These are phyloP conservation scores for Augochlora pura DNA, from an alignment of 1,140 invertebrate genomes.

Conservation along the genomic window DNA sequence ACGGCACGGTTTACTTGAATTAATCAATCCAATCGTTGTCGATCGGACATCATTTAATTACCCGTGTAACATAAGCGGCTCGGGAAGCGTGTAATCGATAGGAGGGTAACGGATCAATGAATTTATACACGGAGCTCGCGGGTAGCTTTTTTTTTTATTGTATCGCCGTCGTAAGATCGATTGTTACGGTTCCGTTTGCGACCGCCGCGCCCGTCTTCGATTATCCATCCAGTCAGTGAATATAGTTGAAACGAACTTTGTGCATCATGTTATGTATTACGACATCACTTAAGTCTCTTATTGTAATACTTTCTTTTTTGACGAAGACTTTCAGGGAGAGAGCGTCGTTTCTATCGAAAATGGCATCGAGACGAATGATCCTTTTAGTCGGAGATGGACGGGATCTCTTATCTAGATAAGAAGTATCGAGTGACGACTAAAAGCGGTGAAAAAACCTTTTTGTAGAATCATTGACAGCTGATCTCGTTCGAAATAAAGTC, in stretches of 20 bases:
- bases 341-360: conserved; percentile 33
- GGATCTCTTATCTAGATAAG: background rate
- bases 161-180: background rate
- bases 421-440: background rate
- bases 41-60: conserved; percentile 18
- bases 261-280: conserved; percentile 64
- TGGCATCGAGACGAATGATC: background rate
- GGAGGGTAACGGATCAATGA: background rate
- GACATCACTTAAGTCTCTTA: conserved; percentile 46
- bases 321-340: conserved; percentile 32
- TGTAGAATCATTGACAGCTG: too few species aligned
- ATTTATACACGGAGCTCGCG: background rate
- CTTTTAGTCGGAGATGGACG: background rate
- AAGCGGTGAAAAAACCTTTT: background rate
- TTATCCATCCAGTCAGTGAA: conserved; percentile 22
- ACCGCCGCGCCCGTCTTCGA: conserved; percentile 35
- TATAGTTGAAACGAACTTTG: conserved; percentile 42
- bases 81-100: conserved; percentile 22
- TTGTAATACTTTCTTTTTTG: conserved; percentile 50
- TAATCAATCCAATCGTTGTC: conserved; percentile 10
- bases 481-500: too few species aligned
- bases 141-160: too few species aligned
- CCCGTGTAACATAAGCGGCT: conserved; percentile 28
- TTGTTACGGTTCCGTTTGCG: conserved; percentile 27
- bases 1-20: conserved; percentile 15